Evolutionary conservation across 2,113 vertebrate genomes (phyloP).

Genomic region (Anolis carolinensis): DNA sequence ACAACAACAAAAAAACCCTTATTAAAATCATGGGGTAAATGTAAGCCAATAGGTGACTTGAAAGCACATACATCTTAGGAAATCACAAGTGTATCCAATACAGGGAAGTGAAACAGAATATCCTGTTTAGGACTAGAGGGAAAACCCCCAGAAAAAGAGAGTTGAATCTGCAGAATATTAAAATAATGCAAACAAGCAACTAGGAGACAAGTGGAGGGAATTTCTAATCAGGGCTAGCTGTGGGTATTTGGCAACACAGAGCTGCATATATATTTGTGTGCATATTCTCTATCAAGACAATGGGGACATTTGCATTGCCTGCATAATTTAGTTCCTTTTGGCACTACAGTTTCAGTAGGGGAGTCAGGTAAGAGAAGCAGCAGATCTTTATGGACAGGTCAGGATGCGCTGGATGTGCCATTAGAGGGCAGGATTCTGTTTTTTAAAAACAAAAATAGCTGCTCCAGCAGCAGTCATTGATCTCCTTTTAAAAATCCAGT

Average conservation of each 20-base stretch:
- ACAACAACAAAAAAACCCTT: too few relatives aligned
- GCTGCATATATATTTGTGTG: too few relatives aligned
- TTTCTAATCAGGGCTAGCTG: not conserved
- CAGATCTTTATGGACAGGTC: not conserved
- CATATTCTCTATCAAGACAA: not conserved
- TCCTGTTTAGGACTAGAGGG: not conserved
- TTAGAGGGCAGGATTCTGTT: slow-evolving; percentile 5
- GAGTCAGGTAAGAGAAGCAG: fast-evolving
- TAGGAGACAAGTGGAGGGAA: not conserved
- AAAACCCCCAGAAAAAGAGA: not conserved
- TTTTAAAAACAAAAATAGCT: not conserved
- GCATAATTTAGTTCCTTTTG: not conserved
- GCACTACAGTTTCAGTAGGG: not conserved
- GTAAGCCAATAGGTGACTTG: too few relatives aligned
- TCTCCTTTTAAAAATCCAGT: not conserved
- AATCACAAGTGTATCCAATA: not conserved
- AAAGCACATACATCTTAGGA: too few relatives aligned
- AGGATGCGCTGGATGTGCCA: not conserved
- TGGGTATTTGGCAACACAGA: not conserved
- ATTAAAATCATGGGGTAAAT: too few relatives aligned
- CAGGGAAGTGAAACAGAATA: not conserved
- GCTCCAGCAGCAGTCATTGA: slow-evolving; percentile 1
- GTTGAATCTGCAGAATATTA: not conserved
- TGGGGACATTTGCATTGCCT: not conserved
- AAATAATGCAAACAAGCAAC: not conserved